Evolutionary conservation across 2,888 invertebrate genomes (phyloP), one percentile per base, ranked within the genome.

Genomic region (Gerris lacustris): DNA sequence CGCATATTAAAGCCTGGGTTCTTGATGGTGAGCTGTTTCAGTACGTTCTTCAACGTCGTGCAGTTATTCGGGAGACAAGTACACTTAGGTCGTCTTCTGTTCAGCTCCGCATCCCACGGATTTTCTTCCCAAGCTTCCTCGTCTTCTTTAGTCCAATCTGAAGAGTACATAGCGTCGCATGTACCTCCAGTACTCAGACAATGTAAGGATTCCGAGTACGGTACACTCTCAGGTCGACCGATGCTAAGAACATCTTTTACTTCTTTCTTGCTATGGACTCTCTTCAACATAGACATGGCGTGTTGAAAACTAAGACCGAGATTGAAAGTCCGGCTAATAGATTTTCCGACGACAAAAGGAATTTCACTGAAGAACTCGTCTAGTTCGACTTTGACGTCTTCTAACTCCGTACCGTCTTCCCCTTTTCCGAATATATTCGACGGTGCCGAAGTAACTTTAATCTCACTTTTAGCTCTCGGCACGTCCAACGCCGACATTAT

Each of bases 81-180:
- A 64, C 64, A 64, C 64, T 64, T 64, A 18, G 64, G 64, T 17
- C 64, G 9, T 64, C 31, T 64, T 18, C 64, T 64, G 31, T 64
- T 64, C 31, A 18, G 17, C 9, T 64, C 64, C 9, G 31, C 7
- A 64, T 64, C 64, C 64, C 64, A 64, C 7, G 64, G 64, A 18
- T 64, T 64, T 17, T 64, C 64, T 9, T 64, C 64, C 64, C 64
- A 64, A n/a, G 17, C 64, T 17, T 64, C 64, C 17, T 64, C 64
- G 64, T 64, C 64, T 9, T 64, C 64, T 17, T 31, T 64, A 9
- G 17, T 9, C 64, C 64, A 64, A 18, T 18, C 18, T n/a, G 64
- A 7, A 18, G 7, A 9, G 55, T 55, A 15, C 31, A 64, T 64
- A 2, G 64, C 64, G 9, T 64, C 64, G 31, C 64, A 64, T 9